Evolutionary conservation across 2,888 invertebrate genomes (phyloP), one percentile per base, ranked within the genome.

Genomic region (Sinelater perroti): DNA sequence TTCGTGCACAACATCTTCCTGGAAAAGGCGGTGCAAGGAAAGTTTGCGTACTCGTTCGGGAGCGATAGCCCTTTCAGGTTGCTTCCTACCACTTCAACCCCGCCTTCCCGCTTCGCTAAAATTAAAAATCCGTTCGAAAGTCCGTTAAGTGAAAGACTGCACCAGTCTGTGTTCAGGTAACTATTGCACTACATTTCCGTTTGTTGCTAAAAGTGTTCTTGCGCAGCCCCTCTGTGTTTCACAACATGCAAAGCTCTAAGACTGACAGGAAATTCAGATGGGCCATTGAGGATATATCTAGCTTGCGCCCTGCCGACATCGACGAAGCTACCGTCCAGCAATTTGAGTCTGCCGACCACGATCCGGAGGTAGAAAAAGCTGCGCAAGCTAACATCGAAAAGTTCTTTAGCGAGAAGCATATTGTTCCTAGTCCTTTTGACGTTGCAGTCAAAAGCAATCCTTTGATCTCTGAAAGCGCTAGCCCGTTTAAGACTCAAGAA

Each of bases 91-190:
- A 74, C 79, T 61, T 77, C 79, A 2, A 85, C 85, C 2, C 85
- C 86, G 11, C 85, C 85, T 1, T 83, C 85, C 13, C 77, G 83
- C 14, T 75, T 82, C 62, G 79, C 81, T 0, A 83, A 80, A 67
- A 83, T 87, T 45, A 80, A 82, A 60, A 89, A 89, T 80, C 89
- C 89, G 2, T 89, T 89, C 72, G 88, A 89, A 67, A 81, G 80
- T 66, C 85, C 82, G 42, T 76, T 88, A 61, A 83, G 85, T 44
- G 86, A 85, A 64, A 83, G 82, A 69, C 76, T 89, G 52, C 87
- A 88, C 74, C 81, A 85, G 55, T 86, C 87, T 62, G 81, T 90
- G 70, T 89, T 87, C 77, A 90, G 89, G 87, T 86, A n/a, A 16
- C 5, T 6, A 24, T 21, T 13, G 13, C 6, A 13, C 14, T 47